Evolutionary conservation across 2,113 vertebrate species (phyloP), one percentile per base, ranked within the genome.

Genomic region (Meriones unguiculatus): DNA sequence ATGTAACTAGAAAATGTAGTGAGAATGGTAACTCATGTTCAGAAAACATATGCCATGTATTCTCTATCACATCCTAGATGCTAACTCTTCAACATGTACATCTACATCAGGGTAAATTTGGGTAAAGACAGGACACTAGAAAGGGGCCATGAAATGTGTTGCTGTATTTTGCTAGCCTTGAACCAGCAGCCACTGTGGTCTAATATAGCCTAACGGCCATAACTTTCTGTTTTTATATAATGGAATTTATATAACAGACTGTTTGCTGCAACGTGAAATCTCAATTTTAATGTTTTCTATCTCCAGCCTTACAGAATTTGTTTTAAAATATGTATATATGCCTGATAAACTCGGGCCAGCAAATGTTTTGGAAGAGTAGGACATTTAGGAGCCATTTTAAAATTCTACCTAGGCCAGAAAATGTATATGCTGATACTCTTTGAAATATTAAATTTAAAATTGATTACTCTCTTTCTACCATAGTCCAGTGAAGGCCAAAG

Each of bases 401-500:
- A 75, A 87, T 90, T 88, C 35, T 73, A n/a, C 11, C 18, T 85
- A 2, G 1, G 50, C 59, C 8, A 77, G 17, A 95, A 15, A 89
- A 1, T 78, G 46, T 52, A 87, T 7, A 2, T 38, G 59, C 13
- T 59, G 70, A 62, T 25, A 22, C 8, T 81, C 32, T 72, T 41
- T 78, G 41, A 92, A 87, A 76, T 93, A 64, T 28, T 12, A 76
- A 67, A 90, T 52, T 90, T 92, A 50, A 94, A 76, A 92, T 50
- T 89, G 8, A 95, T 92, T 87, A 22, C 1, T 90, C 75, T 10
- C 86, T 62, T 93, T 87, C n/a, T 13, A 35, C 78, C 41, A 92
- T 38, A 97, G 97, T 69, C 76, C 52, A 46, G 86, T 89, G 86
- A 95, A n/a, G 88, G 95, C 86, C 81, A 96, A 0, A 78, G 69